These are phyloP conservation scores for Ennomos erosarius DNA, from an alignment of 2,888 invertebrate genomes.

Conservation along the genomic window DNA sequence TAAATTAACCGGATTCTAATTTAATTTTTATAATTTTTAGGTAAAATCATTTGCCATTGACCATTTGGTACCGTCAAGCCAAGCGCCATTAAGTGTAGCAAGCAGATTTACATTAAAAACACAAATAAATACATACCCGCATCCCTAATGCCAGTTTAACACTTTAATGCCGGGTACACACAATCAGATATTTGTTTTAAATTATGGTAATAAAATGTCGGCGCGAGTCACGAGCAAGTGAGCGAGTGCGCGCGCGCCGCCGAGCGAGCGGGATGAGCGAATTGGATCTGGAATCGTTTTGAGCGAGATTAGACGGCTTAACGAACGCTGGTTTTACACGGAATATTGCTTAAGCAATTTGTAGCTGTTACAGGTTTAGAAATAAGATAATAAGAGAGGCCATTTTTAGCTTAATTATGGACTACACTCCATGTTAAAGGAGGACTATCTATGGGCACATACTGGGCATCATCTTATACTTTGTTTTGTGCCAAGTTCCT, in stretches of 20 bases:
- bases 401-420: too few species aligned
- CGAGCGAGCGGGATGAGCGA: slow-evolving; percentile 56
- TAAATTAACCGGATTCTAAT: too few species aligned
- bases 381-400: too few species aligned
- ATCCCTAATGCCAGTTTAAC: slow-evolving; percentile 78
- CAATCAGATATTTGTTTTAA: slow-evolving; percentile 87
- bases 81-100: too few species aligned
- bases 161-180: slow-evolving; percentile 84
- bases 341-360: slow-evolving; percentile 5
- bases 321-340: slow-evolving; percentile 31
- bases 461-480: too few species aligned
- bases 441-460: too few species aligned
- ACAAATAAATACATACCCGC: slow-evolving; percentile 36
- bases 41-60: too few species aligned
- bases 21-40: too few species aligned
- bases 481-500: too few species aligned
- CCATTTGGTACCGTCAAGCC: too few species aligned
- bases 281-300: slow-evolving; percentile 69
- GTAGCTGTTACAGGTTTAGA: background rate
- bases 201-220: slow-evolving; percentile 86
- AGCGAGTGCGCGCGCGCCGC: slow-evolving; percentile 70
- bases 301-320: slow-evolving; percentile 35
- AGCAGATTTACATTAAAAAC: background rate
- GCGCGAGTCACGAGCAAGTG: slow-evolving; percentile 81
- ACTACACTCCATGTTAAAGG: too few species aligned